Evolutionary conservation across 2,888 invertebrate genomes (phyloP), one percentile per base, ranked within the genome.

Genomic region (Mylabris sibirica): DNA sequence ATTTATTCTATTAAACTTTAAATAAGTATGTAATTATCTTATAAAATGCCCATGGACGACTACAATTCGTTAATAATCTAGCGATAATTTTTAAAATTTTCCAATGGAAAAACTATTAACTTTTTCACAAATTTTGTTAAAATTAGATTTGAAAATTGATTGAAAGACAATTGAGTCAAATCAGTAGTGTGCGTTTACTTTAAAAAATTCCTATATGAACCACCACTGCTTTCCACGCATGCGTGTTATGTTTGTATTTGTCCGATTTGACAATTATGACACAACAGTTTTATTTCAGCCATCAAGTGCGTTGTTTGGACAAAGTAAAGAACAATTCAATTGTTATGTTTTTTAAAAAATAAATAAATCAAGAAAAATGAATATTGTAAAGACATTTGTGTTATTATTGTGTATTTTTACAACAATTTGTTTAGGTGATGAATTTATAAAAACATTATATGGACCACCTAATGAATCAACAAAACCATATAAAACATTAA

Each of bases 1-100:
- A 78, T 77, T 78, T 76, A 73, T 70, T 69, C 72, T 64, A 75
- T 77, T 77, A 75, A 70, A 67, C 57, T 24, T 61, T 70, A 68
- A 72, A 74, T 74, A 72, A 72, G 49, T 66, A 65, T 59, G 64
- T 73, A 75, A 75, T 76, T 77, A 76, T 75, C 68, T 69, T 73
- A 77, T 78, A 71, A 75, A 75, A 68, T 30, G 30, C 60, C 49
- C 57, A 57, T 57, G 5, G 57, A 57, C 57, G 24, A 57, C 4
- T 4, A 1, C 11, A 41, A 4, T 41, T 41, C 5, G 3, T 14
- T 24, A 14, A 14, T 35, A 59, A 63, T 44, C 57, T 11, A 30
- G 30, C 59, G 12, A 20, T 6, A 8, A 49, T 61, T n/a, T 26
- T 35, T 6, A 14, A 20, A 14, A 59, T 64, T 17, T 57, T 34